Evolutionary conservation across 1,140 invertebrate genomes (phyloP).

Genomic region (Latrodectus geometricus): DNA sequence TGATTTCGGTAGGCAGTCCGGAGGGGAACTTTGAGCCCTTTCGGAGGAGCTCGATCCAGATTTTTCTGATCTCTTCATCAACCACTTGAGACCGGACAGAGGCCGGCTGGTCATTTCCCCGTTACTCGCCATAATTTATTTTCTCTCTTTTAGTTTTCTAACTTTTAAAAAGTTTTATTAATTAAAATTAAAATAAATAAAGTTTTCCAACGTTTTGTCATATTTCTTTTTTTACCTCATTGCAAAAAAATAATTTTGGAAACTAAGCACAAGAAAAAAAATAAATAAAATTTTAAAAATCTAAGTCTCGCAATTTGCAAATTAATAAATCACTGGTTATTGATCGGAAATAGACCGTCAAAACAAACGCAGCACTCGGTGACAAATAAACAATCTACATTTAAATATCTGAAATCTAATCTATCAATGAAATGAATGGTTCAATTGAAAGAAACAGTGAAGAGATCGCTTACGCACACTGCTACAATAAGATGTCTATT

Average conservation of each 20-base stretch:
- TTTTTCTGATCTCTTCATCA: slow-evolving; percentile 4
- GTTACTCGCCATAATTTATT: slow-evolving; percentile 33
- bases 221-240: too few species aligned
- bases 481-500: background rate
- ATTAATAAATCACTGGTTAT: background rate
- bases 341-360: background rate
- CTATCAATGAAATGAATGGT: background rate
- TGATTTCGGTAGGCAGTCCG: slow-evolving; percentile 34
- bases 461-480: background rate
- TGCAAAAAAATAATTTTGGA: too few species aligned
- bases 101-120: slow-evolving; percentile 26
- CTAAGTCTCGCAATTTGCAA: too few species aligned
- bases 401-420: background rate
- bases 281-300: too few species aligned
- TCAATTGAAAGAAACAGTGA: background rate
- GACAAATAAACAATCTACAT: background rate
- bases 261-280: too few species aligned
- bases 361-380: background rate
- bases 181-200: too few species aligned
- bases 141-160: too few species aligned
- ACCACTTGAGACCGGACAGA: slow-evolving; percentile 23
- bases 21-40: background rate
- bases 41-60: background rate
- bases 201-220: too few species aligned
- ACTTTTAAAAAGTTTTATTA: too few species aligned